Evolutionary conservation across 2,113 vertebrate species (phyloP).

Genomic region (Sylvia atricapilla): DNA sequence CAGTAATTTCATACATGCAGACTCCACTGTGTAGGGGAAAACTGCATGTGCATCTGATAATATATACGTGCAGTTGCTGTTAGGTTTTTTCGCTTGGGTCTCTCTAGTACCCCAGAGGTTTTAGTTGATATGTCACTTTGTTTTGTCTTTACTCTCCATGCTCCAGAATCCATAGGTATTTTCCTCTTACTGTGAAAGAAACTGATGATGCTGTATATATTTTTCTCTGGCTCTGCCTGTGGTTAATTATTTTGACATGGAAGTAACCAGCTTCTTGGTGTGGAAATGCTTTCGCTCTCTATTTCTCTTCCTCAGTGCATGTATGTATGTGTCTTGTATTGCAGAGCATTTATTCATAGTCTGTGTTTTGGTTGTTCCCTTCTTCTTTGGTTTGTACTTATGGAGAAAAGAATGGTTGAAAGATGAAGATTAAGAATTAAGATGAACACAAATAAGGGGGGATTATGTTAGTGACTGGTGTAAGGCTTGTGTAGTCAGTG

Average conservation of each 20-base stretch:
- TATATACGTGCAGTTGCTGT: background rate
- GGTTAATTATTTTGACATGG: background rate
- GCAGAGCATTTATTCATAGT: background rate
- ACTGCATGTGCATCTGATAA: background rate
- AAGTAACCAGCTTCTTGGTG: background rate
- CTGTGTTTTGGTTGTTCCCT: background rate
- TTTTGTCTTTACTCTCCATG: background rate
- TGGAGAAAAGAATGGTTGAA: background rate
- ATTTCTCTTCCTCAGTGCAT: background rate
- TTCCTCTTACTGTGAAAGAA: background rate
- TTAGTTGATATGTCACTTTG: background rate
- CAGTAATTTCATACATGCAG: background rate
- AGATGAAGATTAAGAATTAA: background rate
- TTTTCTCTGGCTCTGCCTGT: background rate
- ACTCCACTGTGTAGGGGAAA: background rate
- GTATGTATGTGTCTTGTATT: background rate
- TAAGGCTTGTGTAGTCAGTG: background rate
- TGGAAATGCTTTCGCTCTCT: background rate
- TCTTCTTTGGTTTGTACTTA: background rate
- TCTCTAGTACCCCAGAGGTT: background rate
- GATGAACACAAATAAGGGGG: background rate
- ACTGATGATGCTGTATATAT: background rate
- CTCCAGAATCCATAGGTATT: background rate
- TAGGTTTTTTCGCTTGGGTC: background rate
- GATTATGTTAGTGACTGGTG: background rate